These are phyloP conservation scores for Drosophila persimilis DNA, from an alignment of 1,140 invertebrate genomes.

Conservation along the genomic window DNA sequence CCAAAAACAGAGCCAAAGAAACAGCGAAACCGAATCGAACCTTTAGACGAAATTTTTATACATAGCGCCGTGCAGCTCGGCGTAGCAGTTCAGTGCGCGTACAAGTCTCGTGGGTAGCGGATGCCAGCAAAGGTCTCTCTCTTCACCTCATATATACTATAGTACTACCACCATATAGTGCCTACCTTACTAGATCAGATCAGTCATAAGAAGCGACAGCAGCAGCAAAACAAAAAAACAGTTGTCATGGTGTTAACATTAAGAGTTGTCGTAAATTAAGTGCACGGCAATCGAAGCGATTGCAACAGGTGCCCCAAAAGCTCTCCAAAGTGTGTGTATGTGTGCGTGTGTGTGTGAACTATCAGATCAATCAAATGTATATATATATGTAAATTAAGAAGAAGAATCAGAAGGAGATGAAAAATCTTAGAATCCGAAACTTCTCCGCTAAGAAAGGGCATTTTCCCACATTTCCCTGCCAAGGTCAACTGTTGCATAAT, in stretches of 20 bases:
- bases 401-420: background rate
- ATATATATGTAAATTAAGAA: background rate
- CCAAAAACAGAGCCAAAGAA: constrained; percentile 29
- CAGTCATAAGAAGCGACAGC: constrained; percentile 33
- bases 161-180: constrained; percentile 3
- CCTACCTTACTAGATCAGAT: constrained; percentile 41
- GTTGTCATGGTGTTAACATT: constrained; percentile 75
- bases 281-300: constrained; percentile 66
- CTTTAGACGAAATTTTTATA: constrained; percentile 78
- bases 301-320: constrained; percentile 64
- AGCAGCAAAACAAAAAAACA: constrained; percentile 49
- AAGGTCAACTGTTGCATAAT: constrained; percentile 52
- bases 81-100: constrained; percentile 80
- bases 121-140: constrained; percentile 76
- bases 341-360: constrained; percentile 27
- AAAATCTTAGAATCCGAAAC: too few relatives aligned
- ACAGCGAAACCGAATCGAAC: constrained; percentile 49
- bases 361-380: constrained; percentile 21
- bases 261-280: constrained; percentile 70
- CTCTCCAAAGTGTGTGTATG: constrained; percentile 25
- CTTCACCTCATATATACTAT: constrained; percentile 9
- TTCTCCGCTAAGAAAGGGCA: too few relatives aligned
- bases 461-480: constrained; percentile 20
- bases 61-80: constrained; percentile 71
- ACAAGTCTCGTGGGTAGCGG: constrained; percentile 82